phyloP scores from a whole-genome alignment of 2,113 vertebrate species.

The Elaphurus davidianus region DNA sequence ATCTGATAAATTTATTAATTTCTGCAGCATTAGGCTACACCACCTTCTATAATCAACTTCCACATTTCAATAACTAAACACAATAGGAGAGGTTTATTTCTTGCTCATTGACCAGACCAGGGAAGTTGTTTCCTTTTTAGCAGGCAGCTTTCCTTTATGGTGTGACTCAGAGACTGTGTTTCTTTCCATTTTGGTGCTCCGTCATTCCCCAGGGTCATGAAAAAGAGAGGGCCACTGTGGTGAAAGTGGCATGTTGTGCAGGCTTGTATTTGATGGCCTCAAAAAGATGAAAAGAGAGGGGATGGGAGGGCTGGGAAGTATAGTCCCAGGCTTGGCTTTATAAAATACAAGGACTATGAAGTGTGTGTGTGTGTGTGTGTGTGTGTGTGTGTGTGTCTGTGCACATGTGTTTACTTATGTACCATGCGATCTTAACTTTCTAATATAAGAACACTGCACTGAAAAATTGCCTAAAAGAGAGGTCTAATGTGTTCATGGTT shows the following conservation, averaged over 20 bases:
- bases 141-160: not conserved
- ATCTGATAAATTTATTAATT: not conserved
- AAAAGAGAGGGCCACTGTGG: not conserved
- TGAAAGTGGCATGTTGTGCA: not conserved
- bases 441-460: not conserved
- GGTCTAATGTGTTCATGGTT: not conserved
- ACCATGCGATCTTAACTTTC: not conserved
- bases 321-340: not conserved
- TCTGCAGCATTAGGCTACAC: not conserved
- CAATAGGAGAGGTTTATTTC: not conserved
- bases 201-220: not conserved
- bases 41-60: not conserved
- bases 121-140: not conserved
- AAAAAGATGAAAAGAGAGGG: not conserved
- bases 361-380: not conserved
- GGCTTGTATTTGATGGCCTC: not conserved
- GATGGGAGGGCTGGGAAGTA: not conserved
- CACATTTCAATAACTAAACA: not conserved
- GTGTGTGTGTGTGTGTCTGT: not conserved
- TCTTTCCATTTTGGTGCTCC: not conserved
- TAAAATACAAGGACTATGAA: not conserved
- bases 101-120: not conserved
- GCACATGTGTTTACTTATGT: accelerated
- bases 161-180: not conserved
- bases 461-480: not conserved